A percentile compares a stretch with the other conserved stretches of the same genome.
Evolutionary conservation across 2,113 vertebrate genomes (phyloP).

Genomic region (Amphilophus citrinellus): DNA sequence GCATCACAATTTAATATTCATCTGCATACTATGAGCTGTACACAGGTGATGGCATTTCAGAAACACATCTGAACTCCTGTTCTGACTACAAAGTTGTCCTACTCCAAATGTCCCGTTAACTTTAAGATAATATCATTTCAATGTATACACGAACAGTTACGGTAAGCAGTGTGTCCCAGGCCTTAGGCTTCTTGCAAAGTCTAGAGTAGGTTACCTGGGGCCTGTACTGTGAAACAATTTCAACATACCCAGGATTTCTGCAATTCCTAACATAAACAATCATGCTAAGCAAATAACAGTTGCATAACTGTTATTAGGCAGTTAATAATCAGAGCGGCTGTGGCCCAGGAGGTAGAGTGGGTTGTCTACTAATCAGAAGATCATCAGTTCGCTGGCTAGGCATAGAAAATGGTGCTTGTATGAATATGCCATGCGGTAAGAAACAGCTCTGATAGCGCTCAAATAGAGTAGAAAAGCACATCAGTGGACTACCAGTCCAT

Average conservation of each 20-base stretch:
- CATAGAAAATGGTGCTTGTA: background rate
- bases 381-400: background rate
- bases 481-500: too few relatives aligned
- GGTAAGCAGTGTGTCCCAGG: too few relatives aligned
- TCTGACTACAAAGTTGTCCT: background rate
- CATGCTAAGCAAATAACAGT: too few relatives aligned
- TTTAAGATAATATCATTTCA: too few relatives aligned
- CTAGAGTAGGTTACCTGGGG: background rate
- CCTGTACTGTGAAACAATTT: too few relatives aligned
- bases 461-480: background rate
- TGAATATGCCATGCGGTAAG: background rate
- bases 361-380: background rate
- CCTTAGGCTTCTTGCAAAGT: background rate
- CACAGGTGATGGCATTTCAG: background rate
- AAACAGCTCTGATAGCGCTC: background rate
- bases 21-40: background rate
- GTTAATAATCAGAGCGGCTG: too few relatives aligned
- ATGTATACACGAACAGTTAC: too few relatives aligned
- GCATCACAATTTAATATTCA: slow-evolving; percentile 15
- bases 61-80: background rate
- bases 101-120: too few relatives aligned
- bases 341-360: too few relatives aligned
- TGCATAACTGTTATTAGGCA: too few relatives aligned
- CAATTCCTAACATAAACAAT: too few relatives aligned
- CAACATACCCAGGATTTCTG: too few relatives aligned